Conservation (phyloP, 2,113 vertebrate species). For the Aphelocoma coerulescens region DNA sequence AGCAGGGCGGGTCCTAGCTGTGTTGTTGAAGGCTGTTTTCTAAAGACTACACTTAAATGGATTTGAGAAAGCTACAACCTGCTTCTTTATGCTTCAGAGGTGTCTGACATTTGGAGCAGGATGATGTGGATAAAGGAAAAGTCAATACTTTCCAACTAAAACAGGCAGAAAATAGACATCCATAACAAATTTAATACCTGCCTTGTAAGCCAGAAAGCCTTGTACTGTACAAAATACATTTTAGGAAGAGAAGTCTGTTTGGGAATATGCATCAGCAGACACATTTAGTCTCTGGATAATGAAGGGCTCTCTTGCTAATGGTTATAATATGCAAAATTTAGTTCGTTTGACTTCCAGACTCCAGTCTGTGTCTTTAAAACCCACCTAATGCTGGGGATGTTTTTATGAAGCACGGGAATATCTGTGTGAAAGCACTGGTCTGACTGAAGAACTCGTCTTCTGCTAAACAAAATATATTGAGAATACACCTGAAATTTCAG, state of each 20-base stretch:
- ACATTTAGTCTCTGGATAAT: neutral
- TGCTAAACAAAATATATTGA: neutral
- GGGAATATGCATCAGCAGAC: neutral
- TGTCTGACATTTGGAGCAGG: neutral
- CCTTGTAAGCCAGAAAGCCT: neutral
- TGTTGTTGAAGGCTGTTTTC: neutral
- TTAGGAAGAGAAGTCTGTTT: neutral
- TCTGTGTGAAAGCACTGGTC: neutral
- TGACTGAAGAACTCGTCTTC: neutral
- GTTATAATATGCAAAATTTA: neutral
- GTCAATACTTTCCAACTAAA: neutral
- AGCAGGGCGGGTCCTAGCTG: neutral
- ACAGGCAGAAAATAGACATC: neutral
- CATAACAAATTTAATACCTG: neutral
- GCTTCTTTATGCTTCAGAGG: neutral
- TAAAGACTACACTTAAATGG: neutral
- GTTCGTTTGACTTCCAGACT: neutral
- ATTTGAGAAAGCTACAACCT: neutral
- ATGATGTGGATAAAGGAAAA: neutral
- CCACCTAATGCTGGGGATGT: neutral
- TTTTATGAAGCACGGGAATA: neutral
- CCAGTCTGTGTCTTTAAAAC: neutral
- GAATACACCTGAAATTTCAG: neutral
- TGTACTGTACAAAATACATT: neutral
- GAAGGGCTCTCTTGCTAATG: neutral